Conservation (phyloP, 2,797 vertebrate genomes). For the Cynodonichthys magdalenae region DNA sequence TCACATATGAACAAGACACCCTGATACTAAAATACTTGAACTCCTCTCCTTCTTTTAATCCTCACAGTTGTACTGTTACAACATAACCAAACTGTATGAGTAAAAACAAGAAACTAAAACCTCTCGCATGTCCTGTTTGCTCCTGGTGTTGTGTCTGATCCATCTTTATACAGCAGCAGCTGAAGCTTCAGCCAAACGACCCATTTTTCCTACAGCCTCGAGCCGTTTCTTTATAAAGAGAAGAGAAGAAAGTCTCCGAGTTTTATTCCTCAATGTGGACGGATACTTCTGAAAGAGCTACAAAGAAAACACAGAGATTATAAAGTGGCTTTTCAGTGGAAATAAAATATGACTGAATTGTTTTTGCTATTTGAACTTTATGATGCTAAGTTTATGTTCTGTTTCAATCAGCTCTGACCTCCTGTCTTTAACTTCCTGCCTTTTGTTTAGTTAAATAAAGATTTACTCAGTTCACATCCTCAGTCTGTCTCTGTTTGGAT, state of each 20-base stretch:
- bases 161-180: conserved; percentile 60
- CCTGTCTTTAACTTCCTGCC: background rate
- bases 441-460: background rate
- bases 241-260: conserved; percentile 60
- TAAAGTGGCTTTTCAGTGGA: no score
- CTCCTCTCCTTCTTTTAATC: background rate
- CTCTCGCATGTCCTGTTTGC: background rate
- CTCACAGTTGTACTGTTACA: conserved; percentile 26
- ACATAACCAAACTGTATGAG: background rate
- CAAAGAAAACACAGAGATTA: conserved; percentile 5
- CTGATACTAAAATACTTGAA: no score
- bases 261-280: conserved; percentile 19
- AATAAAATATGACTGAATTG: no score
- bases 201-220: conserved; percentile 54
- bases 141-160: conserved; percentile 3
- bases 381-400: background rate
- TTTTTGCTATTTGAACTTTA: background rate
- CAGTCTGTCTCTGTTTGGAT: background rate
- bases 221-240: conserved; percentile 43
- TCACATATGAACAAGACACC: no score
- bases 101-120: background rate
- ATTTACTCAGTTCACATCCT: background rate
- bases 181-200: conserved; percentile 52
- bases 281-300: conserved; percentile 24
- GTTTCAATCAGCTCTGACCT: background rate